Evolutionary conservation across 1,140 invertebrate genomes (phyloP).

Genomic region (Vanessa atalanta): DNA sequence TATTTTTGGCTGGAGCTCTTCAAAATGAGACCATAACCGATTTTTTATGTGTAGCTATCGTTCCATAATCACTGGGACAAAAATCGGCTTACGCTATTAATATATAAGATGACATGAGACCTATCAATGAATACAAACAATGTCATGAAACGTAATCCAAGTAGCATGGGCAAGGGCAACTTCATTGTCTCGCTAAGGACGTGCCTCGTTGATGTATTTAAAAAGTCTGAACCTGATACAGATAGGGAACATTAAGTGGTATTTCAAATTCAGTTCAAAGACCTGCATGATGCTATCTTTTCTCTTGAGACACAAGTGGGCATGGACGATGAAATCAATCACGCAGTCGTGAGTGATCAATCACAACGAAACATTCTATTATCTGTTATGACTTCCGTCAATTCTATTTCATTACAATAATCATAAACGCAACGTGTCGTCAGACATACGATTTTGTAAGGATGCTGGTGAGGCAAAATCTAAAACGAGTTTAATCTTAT

Average conservation of each 20-base stretch:
- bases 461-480: constrained; percentile 22
- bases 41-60: too few species aligned
- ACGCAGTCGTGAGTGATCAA: constrained; percentile 56
- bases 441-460: constrained; percentile 25
- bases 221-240: constrained; percentile 24
- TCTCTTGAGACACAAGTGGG: constrained; percentile 36
- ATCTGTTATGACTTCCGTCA: constrained; percentile 49
- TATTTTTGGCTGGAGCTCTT: too few species aligned
- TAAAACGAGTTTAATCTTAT: constrained; percentile 16
- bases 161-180: constrained; percentile 46
- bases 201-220: constrained; percentile 44
- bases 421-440: constrained; percentile 24
- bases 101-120: neutral
- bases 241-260: constrained; percentile 25
- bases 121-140: constrained; percentile 5
- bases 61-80: too few species aligned
- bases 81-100: too few species aligned
- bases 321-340: constrained; percentile 50
- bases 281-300: constrained; percentile 34
- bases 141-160: constrained; percentile 40
- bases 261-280: constrained; percentile 31
- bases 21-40: too few species aligned
- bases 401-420: constrained; percentile 38
- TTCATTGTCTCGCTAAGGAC: constrained; percentile 53
- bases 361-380: constrained; percentile 50